phyloP scores from a whole-genome alignment of 2,888 invertebrate species.

The Dicyrtoma fusca region DNA sequence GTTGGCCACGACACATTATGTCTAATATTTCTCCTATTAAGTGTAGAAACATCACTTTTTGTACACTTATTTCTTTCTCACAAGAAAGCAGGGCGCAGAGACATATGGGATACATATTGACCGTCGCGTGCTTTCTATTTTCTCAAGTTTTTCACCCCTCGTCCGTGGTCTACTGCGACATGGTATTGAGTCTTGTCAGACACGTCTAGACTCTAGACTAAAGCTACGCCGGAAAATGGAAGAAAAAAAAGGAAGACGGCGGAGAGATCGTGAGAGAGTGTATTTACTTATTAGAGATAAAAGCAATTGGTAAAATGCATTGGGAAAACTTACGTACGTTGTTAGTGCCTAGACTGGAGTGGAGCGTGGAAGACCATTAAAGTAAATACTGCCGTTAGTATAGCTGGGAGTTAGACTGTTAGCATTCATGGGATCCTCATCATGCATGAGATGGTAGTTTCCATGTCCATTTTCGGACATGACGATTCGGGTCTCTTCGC shows the following conservation, averaged over 20 bases:
- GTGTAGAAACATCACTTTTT: too few species aligned
- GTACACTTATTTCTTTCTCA: too few species aligned
- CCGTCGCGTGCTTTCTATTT: too few species aligned
- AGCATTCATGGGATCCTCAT: conserved; percentile 16
- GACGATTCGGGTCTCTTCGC: conserved; percentile 7
- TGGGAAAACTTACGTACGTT: neutral
- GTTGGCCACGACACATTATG: too few species aligned
- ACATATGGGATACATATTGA: too few species aligned
- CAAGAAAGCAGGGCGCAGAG: too few species aligned
- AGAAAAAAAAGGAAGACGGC: neutral
- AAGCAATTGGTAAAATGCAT: neutral
- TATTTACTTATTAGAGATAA: neutral
- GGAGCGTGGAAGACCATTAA: conserved; percentile 45
- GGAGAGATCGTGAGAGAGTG: neutral
- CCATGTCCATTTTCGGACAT: conserved; percentile 1
- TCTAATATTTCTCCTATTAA: too few species aligned
- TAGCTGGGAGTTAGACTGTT: conserved; percentile 21
- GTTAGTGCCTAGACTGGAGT: conserved; percentile 45
- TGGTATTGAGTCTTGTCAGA: too few species aligned
- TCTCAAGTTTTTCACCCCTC: too few species aligned
- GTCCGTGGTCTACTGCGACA: too few species aligned
- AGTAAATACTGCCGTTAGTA: conserved; percentile 45
- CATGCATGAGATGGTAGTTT: neutral
- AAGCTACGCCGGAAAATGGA: neutral
- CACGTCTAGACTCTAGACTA: too few species aligned